phyloP scores from a whole-genome alignment of 2,888 invertebrate species.

The Dicyrtomina minuta region DNA sequence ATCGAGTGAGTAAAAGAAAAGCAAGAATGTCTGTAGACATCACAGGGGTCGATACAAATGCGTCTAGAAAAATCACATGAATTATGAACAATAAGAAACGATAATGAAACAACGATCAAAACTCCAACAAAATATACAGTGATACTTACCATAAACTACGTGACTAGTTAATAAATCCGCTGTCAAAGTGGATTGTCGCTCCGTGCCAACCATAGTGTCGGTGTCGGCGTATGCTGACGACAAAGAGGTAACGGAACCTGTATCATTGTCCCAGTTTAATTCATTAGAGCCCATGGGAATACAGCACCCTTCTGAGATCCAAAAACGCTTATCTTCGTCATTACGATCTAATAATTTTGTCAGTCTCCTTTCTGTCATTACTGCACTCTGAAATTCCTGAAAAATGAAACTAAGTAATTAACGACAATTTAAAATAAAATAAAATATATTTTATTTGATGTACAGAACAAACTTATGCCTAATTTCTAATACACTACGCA shows the following conservation, averaged over 20 bases:
- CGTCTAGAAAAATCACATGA: not conserved
- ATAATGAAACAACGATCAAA: too few relatives aligned
- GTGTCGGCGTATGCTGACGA: constrained; percentile 5
- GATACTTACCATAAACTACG: constrained; percentile 14
- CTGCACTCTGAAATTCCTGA: constrained; percentile 15
- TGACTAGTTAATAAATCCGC: constrained; percentile 2
- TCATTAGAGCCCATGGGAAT: not conserved
- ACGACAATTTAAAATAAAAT: not conserved
- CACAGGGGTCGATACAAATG: not conserved
- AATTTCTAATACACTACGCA: not conserved
- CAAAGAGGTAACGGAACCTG: constrained; percentile 9
- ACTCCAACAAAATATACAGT: too few relatives aligned
- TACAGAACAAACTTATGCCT: not conserved
- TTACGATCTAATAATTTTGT: not conserved
- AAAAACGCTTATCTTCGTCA: not conserved
- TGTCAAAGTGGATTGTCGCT: not conserved
- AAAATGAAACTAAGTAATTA: too few relatives aligned
- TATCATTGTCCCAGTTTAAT: constrained; percentile 12
- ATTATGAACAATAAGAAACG: too few relatives aligned
- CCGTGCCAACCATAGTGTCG: not conserved
- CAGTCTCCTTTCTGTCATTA: constrained; percentile 9
- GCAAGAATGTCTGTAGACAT: constrained; percentile 19
- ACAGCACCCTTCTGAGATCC: constrained; percentile 19
- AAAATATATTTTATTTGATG: constrained; percentile 1
- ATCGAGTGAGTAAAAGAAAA: constrained; percentile 15